Base-by-base conservation (phyloP, 2,797 vertebrate species). In the Sebastiscus albofasciatus region DNA sequence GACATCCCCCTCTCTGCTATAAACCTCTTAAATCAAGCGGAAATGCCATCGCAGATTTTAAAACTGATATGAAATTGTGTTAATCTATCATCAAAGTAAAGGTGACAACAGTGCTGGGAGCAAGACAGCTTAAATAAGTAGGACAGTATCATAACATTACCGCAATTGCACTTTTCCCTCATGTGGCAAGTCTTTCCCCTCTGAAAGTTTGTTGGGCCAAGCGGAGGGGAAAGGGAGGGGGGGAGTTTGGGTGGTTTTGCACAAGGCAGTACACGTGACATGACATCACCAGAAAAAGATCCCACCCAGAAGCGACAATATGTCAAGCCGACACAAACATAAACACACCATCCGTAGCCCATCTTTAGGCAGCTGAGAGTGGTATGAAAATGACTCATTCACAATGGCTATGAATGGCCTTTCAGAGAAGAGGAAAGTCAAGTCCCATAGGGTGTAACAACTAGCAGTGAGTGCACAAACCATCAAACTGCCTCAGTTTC, bases 281-380 rank as follows among this genome's bases (percentile, higher is more conserved):
- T 90, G 85, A 91, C 82, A 64, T 74, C 29, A 87, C 16, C 72
- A 70, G 68, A 75, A 74, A 83, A 85, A 49, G 20, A 86, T 85
- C 87, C 82, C 77, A 87, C 85, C 81, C 67, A 85, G 72, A 49
- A 77, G 67, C 6, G 39, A 80, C 79, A 77, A 85, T 82, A 82
- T 55, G 54, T 90, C 89, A 92, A 52, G 60, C 31, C 3, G 72
- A 91, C 81, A 82, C 79, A 79, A 87, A 79, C 79, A 83, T 75
- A 90, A 89, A 90, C 85, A 82, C 49, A 62, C 67, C 64, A 75
- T 67, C 59, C 27, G 1, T 9, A 77, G 73, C 33, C 80, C 80
- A 73, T 79, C 71, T 76, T 84, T 65, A 81, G 76, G 27, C 72
- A 77, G 59, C 26, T 27, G 31, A 2, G 64, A 72, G 69, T 58